Evolutionary conservation across 2,797 vertebrate species (phyloP).

Genomic region (Centroberyx gerrardi): DNA sequence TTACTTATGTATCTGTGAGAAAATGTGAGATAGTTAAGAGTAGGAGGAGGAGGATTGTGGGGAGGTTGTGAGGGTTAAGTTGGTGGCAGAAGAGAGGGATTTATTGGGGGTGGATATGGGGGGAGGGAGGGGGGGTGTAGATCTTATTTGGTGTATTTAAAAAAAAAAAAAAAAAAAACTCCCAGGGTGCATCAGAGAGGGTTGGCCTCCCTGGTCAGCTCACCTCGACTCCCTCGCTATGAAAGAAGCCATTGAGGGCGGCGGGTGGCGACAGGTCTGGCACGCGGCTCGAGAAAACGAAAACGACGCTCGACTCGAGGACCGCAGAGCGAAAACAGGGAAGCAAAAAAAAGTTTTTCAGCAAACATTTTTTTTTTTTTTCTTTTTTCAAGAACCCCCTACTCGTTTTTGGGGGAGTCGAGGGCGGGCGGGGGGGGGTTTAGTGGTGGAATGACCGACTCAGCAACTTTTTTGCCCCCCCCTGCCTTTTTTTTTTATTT

Average conservation of each 20-base stretch:
- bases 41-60: neutral
- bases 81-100: neutral
- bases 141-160: conserved; percentile 35
- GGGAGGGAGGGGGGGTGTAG: neutral
- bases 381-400: conserved; percentile 47
- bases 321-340: conserved; percentile 74
- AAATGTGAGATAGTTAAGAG: neutral
- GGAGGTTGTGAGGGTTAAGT: neutral
- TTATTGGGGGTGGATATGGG: neutral
- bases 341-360: conserved; percentile 72
- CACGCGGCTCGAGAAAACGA: conserved; percentile 67
- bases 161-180: conserved; percentile 13
- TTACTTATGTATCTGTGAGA: conserved; percentile 21
- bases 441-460: conserved; percentile 43
- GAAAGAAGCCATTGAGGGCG: conserved; percentile 80
- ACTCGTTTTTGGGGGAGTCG: conserved; percentile 31
- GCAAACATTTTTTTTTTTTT: conserved; percentile 67
- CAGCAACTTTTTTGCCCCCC: conserved; percentile 50
- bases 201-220: conserved; percentile 56
- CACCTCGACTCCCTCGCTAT: conserved; percentile 53
- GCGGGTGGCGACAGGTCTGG: conserved; percentile 80
- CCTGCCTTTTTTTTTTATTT: neutral
- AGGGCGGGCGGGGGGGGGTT: neutral
- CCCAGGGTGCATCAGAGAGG: conserved; percentile 54
- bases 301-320: conserved; percentile 72